Conservation (phyloP, 2,888 invertebrate genomes). For the Hyppa rectilinea region DNA sequence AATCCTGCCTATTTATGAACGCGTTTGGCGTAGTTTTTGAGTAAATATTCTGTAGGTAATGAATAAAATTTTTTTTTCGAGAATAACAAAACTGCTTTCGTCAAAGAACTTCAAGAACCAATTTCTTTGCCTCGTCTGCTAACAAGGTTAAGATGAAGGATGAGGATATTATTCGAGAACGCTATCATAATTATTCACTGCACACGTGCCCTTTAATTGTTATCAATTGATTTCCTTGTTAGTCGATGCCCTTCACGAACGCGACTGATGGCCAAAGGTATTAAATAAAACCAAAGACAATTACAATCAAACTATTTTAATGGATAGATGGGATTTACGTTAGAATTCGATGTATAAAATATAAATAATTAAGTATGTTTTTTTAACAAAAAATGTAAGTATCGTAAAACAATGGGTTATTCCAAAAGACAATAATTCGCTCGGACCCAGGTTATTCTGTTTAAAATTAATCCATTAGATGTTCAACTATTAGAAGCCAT, state of each 20-base stretch:
- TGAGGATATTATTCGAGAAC: constrained; percentile 7
- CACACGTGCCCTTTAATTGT: constrained; percentile 41
- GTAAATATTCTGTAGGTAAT: constrained; percentile 6
- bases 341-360: background rate
- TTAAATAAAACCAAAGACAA: constrained; percentile 27
- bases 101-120: background rate
- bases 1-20: constrained; percentile 20
- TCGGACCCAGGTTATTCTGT: background rate
- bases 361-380: background rate
- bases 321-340: background rate
- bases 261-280: constrained; percentile 20
- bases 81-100: background rate
- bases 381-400: background rate
- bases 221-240: constrained; percentile 51
- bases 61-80: background rate
- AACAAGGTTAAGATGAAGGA: constrained; percentile 36
- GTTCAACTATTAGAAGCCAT: no score
- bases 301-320: background rate
- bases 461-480: no score
- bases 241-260: constrained; percentile 42
- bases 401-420: background rate
- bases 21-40: background rate
- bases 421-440: background rate
- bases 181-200: constrained; percentile 25
- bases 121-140: background rate